Conservation (phyloP, 2,888 invertebrate genomes). For the Melikaiella ostensackeni region DNA sequence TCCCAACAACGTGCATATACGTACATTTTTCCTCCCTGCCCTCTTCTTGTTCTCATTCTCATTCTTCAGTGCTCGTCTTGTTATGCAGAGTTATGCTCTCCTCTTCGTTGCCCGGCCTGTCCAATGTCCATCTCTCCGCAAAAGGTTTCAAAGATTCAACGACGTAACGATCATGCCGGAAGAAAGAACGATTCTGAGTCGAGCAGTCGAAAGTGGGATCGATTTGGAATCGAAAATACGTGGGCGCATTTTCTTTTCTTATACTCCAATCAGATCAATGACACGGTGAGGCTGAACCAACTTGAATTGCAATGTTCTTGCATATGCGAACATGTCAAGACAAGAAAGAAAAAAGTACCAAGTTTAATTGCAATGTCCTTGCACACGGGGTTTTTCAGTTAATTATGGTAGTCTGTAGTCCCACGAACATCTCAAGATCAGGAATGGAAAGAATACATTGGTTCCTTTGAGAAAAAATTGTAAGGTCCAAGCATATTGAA, state of each 20-base stretch:
- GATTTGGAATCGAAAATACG: constrained; percentile 23
- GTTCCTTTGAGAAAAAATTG: too few relatives aligned
- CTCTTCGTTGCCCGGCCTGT: neutral
- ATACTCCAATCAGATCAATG: constrained; percentile 5
- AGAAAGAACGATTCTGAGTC: constrained; percentile 1
- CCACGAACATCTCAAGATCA: too few relatives aligned
- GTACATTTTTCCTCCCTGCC: constrained; percentile 43
- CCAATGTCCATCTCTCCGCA: constrained; percentile 28
- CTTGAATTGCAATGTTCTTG: too few relatives aligned
- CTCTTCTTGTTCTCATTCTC: constrained; percentile 45
- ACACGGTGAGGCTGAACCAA: neutral
- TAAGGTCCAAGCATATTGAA: too few relatives aligned
- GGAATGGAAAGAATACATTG: too few relatives aligned
- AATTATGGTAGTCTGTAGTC: too few relatives aligned
- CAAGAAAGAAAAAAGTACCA: too few relatives aligned
- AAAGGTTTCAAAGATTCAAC: constrained; percentile 31
- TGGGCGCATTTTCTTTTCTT: constrained; percentile 35
- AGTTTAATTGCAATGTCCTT: too few relatives aligned
- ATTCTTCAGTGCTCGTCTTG: constrained; percentile 39
- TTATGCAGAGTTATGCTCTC: constrained; percentile 23
- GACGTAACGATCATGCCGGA: constrained; percentile 31
- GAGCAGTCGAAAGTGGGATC: constrained; percentile 8
- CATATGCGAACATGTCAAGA: too few relatives aligned
- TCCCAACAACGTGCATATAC: constrained; percentile 21
- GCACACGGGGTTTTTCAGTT: too few relatives aligned